phyloP scores from a whole-genome alignment of 2,113 vertebrate genomes.

The Dasyurus viverrinus region DNA sequence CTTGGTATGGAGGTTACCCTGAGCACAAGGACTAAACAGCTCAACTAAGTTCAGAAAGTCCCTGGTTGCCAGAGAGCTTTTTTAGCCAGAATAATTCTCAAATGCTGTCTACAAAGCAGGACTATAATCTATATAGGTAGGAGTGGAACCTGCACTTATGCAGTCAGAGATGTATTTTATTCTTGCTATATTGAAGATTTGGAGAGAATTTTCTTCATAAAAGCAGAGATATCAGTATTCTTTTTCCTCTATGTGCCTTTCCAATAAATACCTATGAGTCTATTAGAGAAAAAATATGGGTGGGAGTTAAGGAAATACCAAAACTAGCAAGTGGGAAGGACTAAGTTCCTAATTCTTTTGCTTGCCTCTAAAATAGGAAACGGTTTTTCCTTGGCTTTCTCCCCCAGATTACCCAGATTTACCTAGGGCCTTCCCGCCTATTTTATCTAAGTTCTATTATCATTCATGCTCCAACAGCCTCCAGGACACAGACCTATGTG shows the following conservation, averaged over 20 bases:
- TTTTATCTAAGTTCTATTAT: conserved; percentile 27
- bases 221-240: not conserved
- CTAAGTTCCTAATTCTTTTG: not conserved
- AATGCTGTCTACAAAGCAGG: not conserved
- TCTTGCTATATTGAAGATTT: not conserved
- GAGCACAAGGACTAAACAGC: not conserved
- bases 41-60: not conserved
- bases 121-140: not conserved
- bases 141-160: too few species aligned
- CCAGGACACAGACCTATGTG: conserved; percentile 61
- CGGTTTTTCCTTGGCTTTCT: not conserved
- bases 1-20: not conserved
- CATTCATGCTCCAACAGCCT: conserved; percentile 53
- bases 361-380: not conserved
- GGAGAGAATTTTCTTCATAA: not conserved
- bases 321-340: not conserved
- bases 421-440: conserved; percentile 35
- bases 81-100: not conserved
- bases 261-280: not conserved
- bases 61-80: not conserved
- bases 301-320: not conserved
- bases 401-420: not conserved
- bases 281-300: not conserved
- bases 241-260: not conserved
- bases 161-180: not conserved